Evolutionary conservation across 2,797 vertebrate genomes (phyloP), one percentile per base, ranked within the genome.

Genomic region (Eulemur rubriventer): DNA sequence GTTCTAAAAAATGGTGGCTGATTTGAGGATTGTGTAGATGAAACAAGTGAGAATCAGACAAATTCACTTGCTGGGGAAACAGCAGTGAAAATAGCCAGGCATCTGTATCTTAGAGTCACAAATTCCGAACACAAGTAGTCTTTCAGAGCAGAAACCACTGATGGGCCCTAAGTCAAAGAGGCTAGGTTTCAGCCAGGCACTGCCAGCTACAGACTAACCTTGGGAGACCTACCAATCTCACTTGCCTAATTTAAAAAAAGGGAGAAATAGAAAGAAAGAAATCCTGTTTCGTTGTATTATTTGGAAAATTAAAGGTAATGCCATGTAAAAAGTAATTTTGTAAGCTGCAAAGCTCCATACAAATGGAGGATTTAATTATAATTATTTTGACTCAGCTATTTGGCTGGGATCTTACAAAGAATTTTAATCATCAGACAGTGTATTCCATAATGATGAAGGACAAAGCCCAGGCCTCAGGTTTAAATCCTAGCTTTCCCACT

Each of bases 241-340:
- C 41, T 75, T 3, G 14, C 1, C 20, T 72, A 26, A 76, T 48
- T 59, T 89, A 41, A 81, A 89, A 89, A 43, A 59, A 50, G 46
- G 78, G 26, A 72, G 52, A 80, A 41, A 41, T 16, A 87, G 11
- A 82, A 48, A 91, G 16, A 73, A 48, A 95, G 35, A 72, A 89
- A 90, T 50, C 16, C 82, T 38, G 28, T 63, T 92, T 92, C 41
- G 63, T 2, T 78, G 48, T 63, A 50, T 83, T 89, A 70, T 73
- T 55, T 94, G 57, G 75, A 89, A 96, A 95, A 92, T 63, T 92
- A 81, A 88, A 65, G 90, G 78, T 78, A 94, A 69, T 75, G 35
- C 24, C 72, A 20, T 22, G 57, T 12, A 73, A 87, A 43, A 95
- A 91, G 76, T 73, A 93, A 89, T 69, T 92, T 57, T n/a, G 16